Base-by-base conservation (phyloP, 2,113 vertebrate genomes). In the Apteryx mantelli region DNA sequence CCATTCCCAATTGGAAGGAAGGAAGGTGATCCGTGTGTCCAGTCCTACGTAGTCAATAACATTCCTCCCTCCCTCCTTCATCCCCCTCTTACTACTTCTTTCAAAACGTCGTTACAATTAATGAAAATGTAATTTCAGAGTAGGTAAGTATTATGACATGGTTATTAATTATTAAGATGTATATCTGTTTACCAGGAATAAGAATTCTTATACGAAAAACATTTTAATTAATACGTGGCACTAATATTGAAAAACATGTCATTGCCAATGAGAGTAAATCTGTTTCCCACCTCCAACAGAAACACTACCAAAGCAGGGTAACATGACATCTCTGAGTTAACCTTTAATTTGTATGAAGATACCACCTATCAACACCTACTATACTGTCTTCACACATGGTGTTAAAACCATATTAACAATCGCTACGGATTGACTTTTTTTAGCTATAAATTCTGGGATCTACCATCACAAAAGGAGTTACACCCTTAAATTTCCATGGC, bases 121-220 rank as follows among this genome's bases (percentile, higher is more conserved):
- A 96, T 95, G 92, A 82, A 77, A 95, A 71, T 12, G 44, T 81
- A 60, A 95, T 93, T 91, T 83, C 90, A 93, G 92, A 81, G 79
- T 38, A 81, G 1, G 0, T 46, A 3, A 2, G 32, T 50, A 82
- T 91, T 88, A 76, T 32, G 88, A 61, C 56, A 66, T 36, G 12
- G 56, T 94, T 75, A 66, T 79, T 95, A 95, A 82, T 85, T 60
- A 77, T 69, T 44, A 63, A 58, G 70, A 66, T 58, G 70, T 22
- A 60, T 15, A 44, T 66, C 53, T 84, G 60, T 81, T 75, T 73
- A 52, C 30, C 58, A 73, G 34, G 48, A 95, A 74, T 87, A 63
- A 68, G 79, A 46, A 70, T 53, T 91, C 13, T 63, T 53, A 11
- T 4, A n/a, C 21, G 22, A 84, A 91, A 64, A 91, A 40, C 2